Percentiles rank a stretch among this genome's conserved stretches.
These are phyloP conservation scores for Drosophila burlai DNA, from an alignment of 1,140 invertebrate species.

Conservation along the genomic window DNA sequence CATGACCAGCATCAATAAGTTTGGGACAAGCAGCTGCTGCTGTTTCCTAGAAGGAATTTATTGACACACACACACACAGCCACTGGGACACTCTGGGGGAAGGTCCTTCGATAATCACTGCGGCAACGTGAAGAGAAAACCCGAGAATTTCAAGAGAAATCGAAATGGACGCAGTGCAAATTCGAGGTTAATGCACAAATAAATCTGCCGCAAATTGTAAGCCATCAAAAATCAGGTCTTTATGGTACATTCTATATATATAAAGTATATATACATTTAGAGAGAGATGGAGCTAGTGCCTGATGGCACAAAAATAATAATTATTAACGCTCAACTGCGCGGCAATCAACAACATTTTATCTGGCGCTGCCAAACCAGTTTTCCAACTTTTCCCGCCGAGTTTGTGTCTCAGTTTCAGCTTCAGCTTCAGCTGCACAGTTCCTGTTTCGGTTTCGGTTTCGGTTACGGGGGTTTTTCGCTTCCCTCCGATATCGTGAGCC, in stretches of 20 bases:
- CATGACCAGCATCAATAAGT: constrained; percentile 82
- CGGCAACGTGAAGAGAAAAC: constrained; percentile 19
- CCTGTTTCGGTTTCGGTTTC: constrained; percentile 24
- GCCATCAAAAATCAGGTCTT: constrained; percentile 66
- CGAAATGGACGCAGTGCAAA: constrained; percentile 74
- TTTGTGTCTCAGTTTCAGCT: constrained; percentile 42
- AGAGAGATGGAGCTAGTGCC: background rate
- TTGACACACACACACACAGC: constrained; percentile 52
- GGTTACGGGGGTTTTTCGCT: constrained; percentile 6
- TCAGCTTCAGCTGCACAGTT: constrained; percentile 1
- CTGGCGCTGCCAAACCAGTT: constrained; percentile 61
- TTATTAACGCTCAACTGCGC: constrained; percentile 81
- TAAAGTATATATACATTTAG: background rate
- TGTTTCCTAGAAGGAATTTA: constrained; percentile 57
- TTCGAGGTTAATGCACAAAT: constrained; percentile 83
- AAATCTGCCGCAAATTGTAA: constrained; percentile 81
- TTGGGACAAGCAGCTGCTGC: constrained; percentile 55
- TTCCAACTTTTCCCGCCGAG: constrained; percentile 46
- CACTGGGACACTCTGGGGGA: background rate
- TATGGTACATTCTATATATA: constrained; percentile 1
- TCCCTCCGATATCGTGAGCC: constrained; percentile 71
- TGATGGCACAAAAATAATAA: constrained; percentile 65
- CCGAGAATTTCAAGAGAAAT: constrained; percentile 20
- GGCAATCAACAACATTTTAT: constrained; percentile 83
- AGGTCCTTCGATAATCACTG: constrained; percentile 66